A percentile compares a stretch with the other conserved stretches of the same genome.
These are phyloP conservation scores for Suillia variegata DNA, from an alignment of 2,888 invertebrate species.

Conservation along the genomic window DNA sequence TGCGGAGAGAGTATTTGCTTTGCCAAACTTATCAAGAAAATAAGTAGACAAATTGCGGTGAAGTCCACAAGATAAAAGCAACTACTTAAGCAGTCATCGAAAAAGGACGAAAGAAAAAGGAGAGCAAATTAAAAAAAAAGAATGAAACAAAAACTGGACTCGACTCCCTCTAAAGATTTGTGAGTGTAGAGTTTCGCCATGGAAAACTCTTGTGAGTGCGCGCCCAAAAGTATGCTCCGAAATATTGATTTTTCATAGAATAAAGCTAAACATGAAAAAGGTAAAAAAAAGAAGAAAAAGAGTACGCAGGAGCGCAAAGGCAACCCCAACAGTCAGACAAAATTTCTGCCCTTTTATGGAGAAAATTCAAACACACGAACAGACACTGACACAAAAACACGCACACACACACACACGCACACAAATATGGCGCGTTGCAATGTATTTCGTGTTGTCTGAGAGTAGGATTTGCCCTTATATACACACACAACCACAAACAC, in stretches of 20 bases:
- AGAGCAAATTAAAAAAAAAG: too few species aligned
- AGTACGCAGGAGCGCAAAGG: not conserved
- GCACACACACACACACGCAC: too few species aligned
- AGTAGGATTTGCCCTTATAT: not conserved
- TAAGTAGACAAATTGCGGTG: too few species aligned
- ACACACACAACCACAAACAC: not conserved
- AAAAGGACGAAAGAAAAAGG: too few species aligned
- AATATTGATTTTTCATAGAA: not conserved
- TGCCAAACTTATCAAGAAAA: too few species aligned
- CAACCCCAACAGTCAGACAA: not conserved
- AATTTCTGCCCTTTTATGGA: constrained; percentile 3
- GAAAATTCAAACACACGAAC: not conserved
- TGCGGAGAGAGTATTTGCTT: too few species aligned
- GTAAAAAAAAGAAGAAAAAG: not conserved
- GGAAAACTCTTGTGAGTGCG: not conserved
- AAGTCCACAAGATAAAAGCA: too few species aligned
- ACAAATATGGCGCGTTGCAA: not conserved
- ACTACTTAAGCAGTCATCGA: too few species aligned
- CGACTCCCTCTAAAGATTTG: too few species aligned
- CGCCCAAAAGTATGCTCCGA: not conserved
- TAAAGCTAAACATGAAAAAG: too few species aligned
- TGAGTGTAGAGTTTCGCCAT: not conserved
- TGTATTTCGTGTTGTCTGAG: not conserved
- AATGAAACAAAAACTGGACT: too few species aligned
- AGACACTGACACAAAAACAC: too few species aligned